Evolutionary conservation across 2,888 invertebrate genomes (phyloP), one percentile per base, ranked within the genome.

Genomic region (Cyaniris semiargus): DNA sequence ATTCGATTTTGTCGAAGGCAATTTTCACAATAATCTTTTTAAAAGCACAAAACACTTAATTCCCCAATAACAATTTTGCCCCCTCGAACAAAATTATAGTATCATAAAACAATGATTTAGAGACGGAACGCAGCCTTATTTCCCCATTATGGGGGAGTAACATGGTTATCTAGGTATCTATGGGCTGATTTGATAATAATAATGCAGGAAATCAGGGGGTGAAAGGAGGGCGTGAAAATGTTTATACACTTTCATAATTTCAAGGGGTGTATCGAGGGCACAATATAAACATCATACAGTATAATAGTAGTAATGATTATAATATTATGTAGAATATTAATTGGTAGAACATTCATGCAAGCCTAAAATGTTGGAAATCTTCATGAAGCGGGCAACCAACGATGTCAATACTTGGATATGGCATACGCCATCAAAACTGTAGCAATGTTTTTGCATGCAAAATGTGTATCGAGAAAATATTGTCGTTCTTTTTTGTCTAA

Each of bases 161-260:
- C 79, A 78, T 77, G 83, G 86, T 87, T 92, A 91, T 92, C 91
- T 86, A 89, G 87, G 89, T 93, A 92, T 92, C 92, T 90, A 89
- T 91, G 90, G 85, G 88, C 88, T 93, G 93, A 93, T 94, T 94
- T 91, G 92, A 94, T 94, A 93, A 93, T 93, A 94, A 94, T 93
- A 93, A 92, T 90, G 85, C 87, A 87, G 85, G 88, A 90, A 92
- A 91, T 88, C 86, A 88, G 85, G 88, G 91, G 90, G 90, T 83
- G 79, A 78, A 76, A 74, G 81, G 82, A 82, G 92, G 93, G 93
- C 90, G 93, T 92, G 92, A 93, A 92, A 93, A 93, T 93, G 92
- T 94, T 93, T 92, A 93, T 93, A 93, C 93, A 92, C 90, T 92
- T 93, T 92, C 91, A 93, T 93, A 93, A 93, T 93, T 93, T 91